Evolutionary conservation across 2,888 invertebrate genomes (phyloP).

Genomic region (Tetragonula carbonaria): DNA sequence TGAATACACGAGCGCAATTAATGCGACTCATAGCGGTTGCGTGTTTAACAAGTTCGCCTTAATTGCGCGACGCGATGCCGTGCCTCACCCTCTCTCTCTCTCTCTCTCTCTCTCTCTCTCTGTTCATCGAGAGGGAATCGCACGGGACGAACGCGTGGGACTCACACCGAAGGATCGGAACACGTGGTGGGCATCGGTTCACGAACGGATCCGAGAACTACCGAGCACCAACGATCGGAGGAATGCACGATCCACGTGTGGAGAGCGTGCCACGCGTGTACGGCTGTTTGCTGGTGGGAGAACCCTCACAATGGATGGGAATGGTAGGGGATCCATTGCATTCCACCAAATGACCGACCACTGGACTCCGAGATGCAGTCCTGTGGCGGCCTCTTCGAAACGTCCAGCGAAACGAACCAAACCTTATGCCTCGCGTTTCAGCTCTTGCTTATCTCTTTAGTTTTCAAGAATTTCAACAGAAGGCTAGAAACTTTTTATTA

Average conservation of each 20-base stretch:
- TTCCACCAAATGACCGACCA: slow-evolving; percentile 33
- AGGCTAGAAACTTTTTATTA: not conserved
- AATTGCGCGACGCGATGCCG: slow-evolving; percentile 49
- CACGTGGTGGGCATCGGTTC: slow-evolving; percentile 82
- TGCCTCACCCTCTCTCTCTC: slow-evolving; percentile 42
- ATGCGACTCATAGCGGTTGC: slow-evolving; percentile 47
- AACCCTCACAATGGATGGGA: slow-evolving; percentile 18
- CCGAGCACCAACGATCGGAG: slow-evolving; percentile 73
- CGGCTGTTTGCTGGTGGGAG: slow-evolving; percentile 62
- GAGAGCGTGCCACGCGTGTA: slow-evolving; percentile 82
- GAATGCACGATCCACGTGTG: slow-evolving; percentile 81
- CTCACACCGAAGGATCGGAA: slow-evolving; percentile 54
- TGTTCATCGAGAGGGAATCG: slow-evolving; percentile 60
- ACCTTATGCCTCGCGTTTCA: not conserved
- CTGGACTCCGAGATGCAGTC: not conserved
- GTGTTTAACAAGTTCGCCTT: slow-evolving; percentile 58
- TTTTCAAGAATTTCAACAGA: too few species aligned
- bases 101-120: not conserved
- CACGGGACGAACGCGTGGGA: slow-evolving; percentile 60
- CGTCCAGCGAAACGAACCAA: not conserved
- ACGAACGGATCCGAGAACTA: slow-evolving; percentile 71
- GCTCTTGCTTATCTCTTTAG: too few species aligned
- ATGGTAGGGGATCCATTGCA: slow-evolving; percentile 41
- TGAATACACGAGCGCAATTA: slow-evolving; percentile 42
- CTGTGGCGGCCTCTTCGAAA: slow-evolving; percentile 36